Conservation (phyloP, 2,888 invertebrate genomes). For the Neria commutata region DNA sequence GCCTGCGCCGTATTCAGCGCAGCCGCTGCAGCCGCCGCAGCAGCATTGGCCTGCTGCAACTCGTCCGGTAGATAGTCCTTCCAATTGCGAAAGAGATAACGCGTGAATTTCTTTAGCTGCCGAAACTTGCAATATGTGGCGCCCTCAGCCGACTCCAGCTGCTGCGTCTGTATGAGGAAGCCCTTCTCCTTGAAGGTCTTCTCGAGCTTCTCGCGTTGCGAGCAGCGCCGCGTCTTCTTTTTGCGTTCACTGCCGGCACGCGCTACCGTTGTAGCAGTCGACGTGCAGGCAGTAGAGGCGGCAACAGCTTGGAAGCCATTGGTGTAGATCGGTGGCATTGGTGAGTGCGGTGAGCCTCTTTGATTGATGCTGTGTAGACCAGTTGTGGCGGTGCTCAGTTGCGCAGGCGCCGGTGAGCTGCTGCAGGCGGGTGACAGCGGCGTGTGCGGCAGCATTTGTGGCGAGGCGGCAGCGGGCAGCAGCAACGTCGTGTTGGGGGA, state of each 20-base stretch:
- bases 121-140: conserved; percentile 93
- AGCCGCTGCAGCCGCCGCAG: conserved; percentile 34
- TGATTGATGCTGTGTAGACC: neutral
- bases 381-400: neutral
- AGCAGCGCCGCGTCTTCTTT: conserved; percentile 79
- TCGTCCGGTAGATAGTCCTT: conserved; percentile 86
- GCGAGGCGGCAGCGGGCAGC: conserved; percentile 30
- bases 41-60: conserved; percentile 46
- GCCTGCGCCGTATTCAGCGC: conserved; percentile 34
- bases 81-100: conserved; percentile 91
- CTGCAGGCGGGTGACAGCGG: conserved; percentile 13
- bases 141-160: conserved; percentile 89
- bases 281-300: conserved; percentile 15
- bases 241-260: conserved; percentile 63
- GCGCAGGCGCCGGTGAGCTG: neutral
- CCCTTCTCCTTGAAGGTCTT: conserved; percentile 93
- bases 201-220: conserved; percentile 85
- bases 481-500: conserved; percentile 49
- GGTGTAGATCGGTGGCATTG: neutral
- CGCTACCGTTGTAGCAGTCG: neutral
- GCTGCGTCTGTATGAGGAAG: conserved; percentile 91
- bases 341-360: no score
- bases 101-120: conserved; percentile 87
- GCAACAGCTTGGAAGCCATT: neutral
- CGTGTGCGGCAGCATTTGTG: conserved; percentile 5